These are phyloP conservation scores for Petrophora chlorosata DNA, from an alignment of 2,888 invertebrate genomes.

Conservation along the genomic window DNA sequence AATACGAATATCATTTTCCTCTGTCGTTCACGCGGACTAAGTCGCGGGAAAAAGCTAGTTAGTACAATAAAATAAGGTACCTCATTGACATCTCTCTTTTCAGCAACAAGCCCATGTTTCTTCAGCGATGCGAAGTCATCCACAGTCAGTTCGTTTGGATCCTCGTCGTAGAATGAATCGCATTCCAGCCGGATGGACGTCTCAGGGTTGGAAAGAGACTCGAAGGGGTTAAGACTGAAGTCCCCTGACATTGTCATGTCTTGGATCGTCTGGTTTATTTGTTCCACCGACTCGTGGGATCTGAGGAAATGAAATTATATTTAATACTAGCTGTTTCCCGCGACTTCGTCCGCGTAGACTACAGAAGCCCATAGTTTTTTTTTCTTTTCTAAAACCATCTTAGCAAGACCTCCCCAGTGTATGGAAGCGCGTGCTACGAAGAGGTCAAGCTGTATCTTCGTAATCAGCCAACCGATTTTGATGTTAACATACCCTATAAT, in stretches of 20 bases:
- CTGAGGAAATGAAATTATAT: conserved; percentile 38
- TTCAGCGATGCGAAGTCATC: conserved; percentile 77
- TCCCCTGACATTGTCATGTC: conserved; percentile 79
- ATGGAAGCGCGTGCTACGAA: too few relatives aligned
- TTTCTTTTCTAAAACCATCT: too few relatives aligned
- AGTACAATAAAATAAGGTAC: conserved; percentile 41
- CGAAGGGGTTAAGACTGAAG: conserved; percentile 75
- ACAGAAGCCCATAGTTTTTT: too few relatives aligned
- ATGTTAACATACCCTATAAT: too few relatives aligned
- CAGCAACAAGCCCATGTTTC: conserved; percentile 70
- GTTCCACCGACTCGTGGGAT: conserved; percentile 72
- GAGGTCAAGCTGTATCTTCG: too few relatives aligned
- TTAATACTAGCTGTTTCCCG: not conserved
- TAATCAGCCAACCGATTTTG: too few relatives aligned
- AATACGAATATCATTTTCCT: too few relatives aligned
- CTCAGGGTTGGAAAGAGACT: conserved; percentile 61
- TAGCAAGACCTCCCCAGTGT: too few relatives aligned
- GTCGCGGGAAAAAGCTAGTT: too few relatives aligned
- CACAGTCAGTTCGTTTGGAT: conserved; percentile 68
- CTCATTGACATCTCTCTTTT: conserved; percentile 73
- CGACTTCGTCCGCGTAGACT: too few relatives aligned
- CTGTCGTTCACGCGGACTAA: too few relatives aligned
- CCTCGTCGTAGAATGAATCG: conserved; percentile 70
- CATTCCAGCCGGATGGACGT: conserved; percentile 73
- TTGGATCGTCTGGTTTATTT: conserved; percentile 79